These are phyloP conservation scores for Tigriopus japonicus DNA, from an alignment of 1,140 invertebrate genomes.

Conservation along the genomic window DNA sequence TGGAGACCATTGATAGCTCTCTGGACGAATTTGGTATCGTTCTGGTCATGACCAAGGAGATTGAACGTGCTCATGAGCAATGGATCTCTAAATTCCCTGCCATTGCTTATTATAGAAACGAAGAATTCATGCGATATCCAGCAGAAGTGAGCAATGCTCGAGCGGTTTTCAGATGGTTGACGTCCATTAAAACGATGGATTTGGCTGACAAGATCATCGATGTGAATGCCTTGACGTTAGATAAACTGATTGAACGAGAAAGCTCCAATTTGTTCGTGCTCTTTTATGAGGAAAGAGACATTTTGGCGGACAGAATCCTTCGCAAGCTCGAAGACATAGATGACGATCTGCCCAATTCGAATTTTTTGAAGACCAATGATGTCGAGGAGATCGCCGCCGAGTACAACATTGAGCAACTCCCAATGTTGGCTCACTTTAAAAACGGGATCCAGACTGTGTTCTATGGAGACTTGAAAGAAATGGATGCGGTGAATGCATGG, in stretches of 20 bases:
- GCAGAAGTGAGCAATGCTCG: conserved; percentile 75
- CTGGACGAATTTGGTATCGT: conserved; percentile 80
- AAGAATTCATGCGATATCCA: conserved; percentile 44
- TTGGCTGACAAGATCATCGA: conserved; percentile 79
- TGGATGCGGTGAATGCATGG: not conserved
- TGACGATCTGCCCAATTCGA: conserved; percentile 79
- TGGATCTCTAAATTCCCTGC: conserved; percentile 42
- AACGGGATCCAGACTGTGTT: conserved; percentile 72
- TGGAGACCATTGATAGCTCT: conserved; percentile 85
- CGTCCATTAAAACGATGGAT: conserved; percentile 69
- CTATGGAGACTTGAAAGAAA: not conserved
- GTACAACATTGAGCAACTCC: conserved; percentile 61
- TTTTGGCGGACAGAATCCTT: conserved; percentile 70
- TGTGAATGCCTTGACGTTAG: conserved; percentile 70
- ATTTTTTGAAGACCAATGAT: conserved; percentile 84
- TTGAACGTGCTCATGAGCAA: conserved; percentile 40
- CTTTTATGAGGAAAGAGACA: conserved; percentile 48
- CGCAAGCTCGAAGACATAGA: conserved; percentile 78
- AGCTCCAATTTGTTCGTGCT: conserved; percentile 1
- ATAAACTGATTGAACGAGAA: conserved; percentile 53
- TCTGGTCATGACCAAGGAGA: conserved; percentile 66
- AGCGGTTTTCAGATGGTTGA: conserved; percentile 61
- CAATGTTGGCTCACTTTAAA: conserved; percentile 68
- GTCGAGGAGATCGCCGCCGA: conserved; percentile 61
- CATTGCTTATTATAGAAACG: conserved; percentile 74